These are phyloP conservation scores for Leptogaster cylindrica DNA, from an alignment of 2,888 invertebrate species.

Conservation along the genomic window DNA sequence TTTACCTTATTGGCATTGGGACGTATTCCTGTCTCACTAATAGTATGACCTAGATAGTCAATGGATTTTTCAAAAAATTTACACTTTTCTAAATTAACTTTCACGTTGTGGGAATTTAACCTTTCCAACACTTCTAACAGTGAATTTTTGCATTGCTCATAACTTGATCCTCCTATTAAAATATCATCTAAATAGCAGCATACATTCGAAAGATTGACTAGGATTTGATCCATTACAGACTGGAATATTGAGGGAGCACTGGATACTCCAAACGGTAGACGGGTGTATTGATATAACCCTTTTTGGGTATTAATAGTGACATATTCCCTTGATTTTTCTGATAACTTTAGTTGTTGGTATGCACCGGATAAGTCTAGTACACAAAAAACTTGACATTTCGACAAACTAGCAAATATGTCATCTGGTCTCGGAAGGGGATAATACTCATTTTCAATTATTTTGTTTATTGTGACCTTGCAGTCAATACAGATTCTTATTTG, in stretches of 20 bases:
- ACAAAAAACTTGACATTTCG: slow-evolving; percentile 11
- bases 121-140: neutral
- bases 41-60: slow-evolving; percentile 38
- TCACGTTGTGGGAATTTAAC: slow-evolving; percentile 27
- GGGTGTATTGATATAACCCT: slow-evolving; percentile 27
- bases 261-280: neutral
- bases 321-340: slow-evolving; percentile 27
- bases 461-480: slow-evolving; percentile 48
- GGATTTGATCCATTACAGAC: slow-evolving; percentile 33
- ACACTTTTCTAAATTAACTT: slow-evolving; percentile 27
- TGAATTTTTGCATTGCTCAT: neutral
- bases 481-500: slow-evolving; percentile 43
- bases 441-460: slow-evolving; percentile 39
- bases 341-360: slow-evolving; percentile 30
- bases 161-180: slow-evolving; percentile 9
- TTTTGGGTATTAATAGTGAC: slow-evolving; percentile 37
- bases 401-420: slow-evolving; percentile 39
- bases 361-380: slow-evolving; percentile 35
- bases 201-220: neutral
- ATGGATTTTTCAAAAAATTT: slow-evolving; percentile 16
- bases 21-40: slow-evolving; percentile 26
- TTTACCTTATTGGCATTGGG: slow-evolving; percentile 38
- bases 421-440: slow-evolving; percentile 44
- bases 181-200: slow-evolving; percentile 41
- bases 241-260: slow-evolving; percentile 13